Base-by-base conservation (phyloP, 2,888 invertebrate species). In the Saturnia japonica region DNA sequence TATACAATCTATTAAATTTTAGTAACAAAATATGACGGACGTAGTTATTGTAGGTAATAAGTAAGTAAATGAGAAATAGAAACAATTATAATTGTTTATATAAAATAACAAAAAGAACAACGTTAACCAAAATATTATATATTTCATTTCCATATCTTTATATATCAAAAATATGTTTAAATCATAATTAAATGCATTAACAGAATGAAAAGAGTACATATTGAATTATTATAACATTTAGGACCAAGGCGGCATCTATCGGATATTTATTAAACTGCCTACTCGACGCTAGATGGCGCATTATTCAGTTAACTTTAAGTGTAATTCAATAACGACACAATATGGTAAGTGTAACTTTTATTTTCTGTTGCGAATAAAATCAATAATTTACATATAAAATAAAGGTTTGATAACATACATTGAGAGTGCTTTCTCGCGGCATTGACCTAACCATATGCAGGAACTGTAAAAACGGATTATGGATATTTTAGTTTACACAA, bases 221-320 rank as follows among this genome's bases (percentile, higher is more conserved):
- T 34, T 34, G 34, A 6, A 54, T 7, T 54, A 54, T 54, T 16
- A 19, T 54, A 54, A 12, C 40, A 19, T 71, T 16, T 43, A 72
- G 74, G 68, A 75, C 77, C 74, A 80, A 81, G 87, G 87, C 90
- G 91, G 85, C 91, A 91, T 89, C 91, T 91, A 84, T 77, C 74
- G 76, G 68, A 25, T 25, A 73, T 72, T 71, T 45, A 43, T 70
- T 60, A 68, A 74, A 79, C 74, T 73, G 76, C 82, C 93, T 93
- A 93, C 91, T 93, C 91, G 85, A 73, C 91, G 79, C 88, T 83
- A 94, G 93, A 88, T 93, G 93, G 93, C 93, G 92, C 78, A 80
- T 64, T 62, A n/a, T 47, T 64, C 16, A 42, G 51, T 43, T 70
- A 57, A 28, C 25, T 28, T 60, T 54, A 22, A 11, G 1, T 51